Evolutionary conservation across 2,888 invertebrate genomes (phyloP).

Genomic region (Ennomos quercinarius): DNA sequence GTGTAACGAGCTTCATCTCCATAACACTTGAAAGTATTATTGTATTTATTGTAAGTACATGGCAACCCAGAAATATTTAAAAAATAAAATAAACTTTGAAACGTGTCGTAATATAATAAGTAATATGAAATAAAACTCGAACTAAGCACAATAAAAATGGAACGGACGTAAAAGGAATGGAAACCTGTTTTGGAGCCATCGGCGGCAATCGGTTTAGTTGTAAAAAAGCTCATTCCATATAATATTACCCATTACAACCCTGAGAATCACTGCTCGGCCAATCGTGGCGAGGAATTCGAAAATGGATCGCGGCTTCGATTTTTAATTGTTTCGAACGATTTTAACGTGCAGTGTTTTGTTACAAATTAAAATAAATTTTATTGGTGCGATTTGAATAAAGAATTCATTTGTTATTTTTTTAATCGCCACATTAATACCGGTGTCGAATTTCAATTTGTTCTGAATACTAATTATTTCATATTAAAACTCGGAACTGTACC

Average conservation of each 20-base stretch:
- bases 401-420: slow-evolving; percentile 33
- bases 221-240: slow-evolving; percentile 83
- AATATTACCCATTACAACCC: slow-evolving; percentile 83
- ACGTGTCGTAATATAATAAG: slow-evolving; percentile 75
- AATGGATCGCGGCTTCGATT: slow-evolving; percentile 70
- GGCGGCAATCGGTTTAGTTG: slow-evolving; percentile 79
- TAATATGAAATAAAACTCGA: slow-evolving; percentile 73
- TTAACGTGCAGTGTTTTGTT: slow-evolving; percentile 64
- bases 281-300: slow-evolving; percentile 72
- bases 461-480: slow-evolving; percentile 21
- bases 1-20: slow-evolving; percentile 31
- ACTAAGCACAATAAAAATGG: slow-evolving; percentile 77
- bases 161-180: slow-evolving; percentile 73
- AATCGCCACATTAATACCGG: slow-evolving; percentile 32
- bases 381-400: slow-evolving; percentile 54
- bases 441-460: slow-evolving; percentile 34
- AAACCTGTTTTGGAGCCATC: slow-evolving; percentile 71
- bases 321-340: slow-evolving; percentile 78
- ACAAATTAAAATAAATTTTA: slow-evolving; percentile 56
- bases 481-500: neutral
- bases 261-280: slow-evolving; percentile 77
- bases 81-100: slow-evolving; percentile 55
- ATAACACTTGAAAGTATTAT: slow-evolving; percentile 23
- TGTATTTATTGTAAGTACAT: slow-evolving; percentile 11
- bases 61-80: slow-evolving; percentile 39